phyloP scores from a whole-genome alignment of 2,113 vertebrate genomes.

The Ovis canadensis region DNA sequence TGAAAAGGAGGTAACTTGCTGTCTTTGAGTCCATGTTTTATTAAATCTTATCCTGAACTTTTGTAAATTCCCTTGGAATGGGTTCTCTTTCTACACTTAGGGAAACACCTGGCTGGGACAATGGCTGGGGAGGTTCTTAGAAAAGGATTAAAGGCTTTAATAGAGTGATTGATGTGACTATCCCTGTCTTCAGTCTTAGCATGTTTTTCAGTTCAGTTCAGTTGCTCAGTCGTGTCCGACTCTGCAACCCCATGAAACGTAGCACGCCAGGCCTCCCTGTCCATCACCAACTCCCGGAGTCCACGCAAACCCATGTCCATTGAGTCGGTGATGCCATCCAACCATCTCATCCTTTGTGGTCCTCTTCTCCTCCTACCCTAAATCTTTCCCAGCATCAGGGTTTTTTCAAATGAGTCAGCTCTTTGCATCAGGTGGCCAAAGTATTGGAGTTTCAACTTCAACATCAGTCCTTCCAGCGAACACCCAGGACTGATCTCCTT shows the following conservation, averaged over 20 bases:
- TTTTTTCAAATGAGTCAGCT: neutral
- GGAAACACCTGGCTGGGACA: neutral
- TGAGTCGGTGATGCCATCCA: neutral
- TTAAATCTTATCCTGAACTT: neutral
- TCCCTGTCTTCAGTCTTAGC: neutral
- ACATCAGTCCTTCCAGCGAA: neutral
- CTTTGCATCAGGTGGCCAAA: neutral
- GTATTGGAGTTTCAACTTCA: neutral
- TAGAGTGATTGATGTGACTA: neutral
- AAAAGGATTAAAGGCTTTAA: neutral
- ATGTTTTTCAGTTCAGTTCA: neutral
- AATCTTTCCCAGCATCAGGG: neutral
- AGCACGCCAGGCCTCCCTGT: neutral
- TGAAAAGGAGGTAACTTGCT: neutral
- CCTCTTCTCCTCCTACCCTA: neutral
- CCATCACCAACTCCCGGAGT: neutral
- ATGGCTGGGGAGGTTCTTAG: neutral
- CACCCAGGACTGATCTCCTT: neutral
- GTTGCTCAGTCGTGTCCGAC: rapidly evolving
- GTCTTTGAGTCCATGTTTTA: neutral
- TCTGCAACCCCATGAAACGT: neutral
- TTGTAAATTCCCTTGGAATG: neutral
- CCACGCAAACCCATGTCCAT: neutral
- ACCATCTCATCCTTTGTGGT: neutral
- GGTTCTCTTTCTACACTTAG: neutral